A percentile compares a stretch with the other conserved stretches of the same genome.
Evolutionary conservation across 2,888 invertebrate species (phyloP).

Genomic region (Odontocerum albicorne): DNA sequence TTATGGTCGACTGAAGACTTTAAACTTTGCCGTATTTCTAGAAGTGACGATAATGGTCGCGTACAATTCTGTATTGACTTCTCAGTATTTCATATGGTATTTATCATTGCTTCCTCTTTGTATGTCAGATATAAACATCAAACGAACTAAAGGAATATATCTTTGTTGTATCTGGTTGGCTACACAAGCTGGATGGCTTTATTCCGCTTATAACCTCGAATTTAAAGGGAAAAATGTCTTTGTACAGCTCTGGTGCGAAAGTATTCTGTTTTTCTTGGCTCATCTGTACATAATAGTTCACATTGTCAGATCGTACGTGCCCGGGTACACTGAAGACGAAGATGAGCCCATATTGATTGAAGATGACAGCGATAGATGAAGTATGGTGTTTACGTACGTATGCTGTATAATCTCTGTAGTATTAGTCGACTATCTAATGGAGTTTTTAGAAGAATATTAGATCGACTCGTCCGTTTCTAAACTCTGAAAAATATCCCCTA

Average conservation of each 20-base stretch:
- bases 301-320: conserved; percentile 23
- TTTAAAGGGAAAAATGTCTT: conserved; percentile 66
- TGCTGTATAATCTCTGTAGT: no score
- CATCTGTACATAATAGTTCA: conserved; percentile 18
- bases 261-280: conserved; percentile 17
- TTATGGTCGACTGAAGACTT: conserved; percentile 68
- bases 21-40: conserved; percentile 82
- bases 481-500: no score
- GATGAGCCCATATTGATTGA: conserved; percentile 12
- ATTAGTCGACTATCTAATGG: no score
- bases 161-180: conserved; percentile 63
- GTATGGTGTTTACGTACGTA: no score
- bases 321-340: conserved; percentile 10
- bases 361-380: conserved; percentile 13
- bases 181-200: conserved; percentile 85
- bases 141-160: conserved; percentile 51
- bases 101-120: conserved; percentile 84
- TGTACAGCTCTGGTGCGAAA: conserved; percentile 13
- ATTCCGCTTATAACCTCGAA: conserved; percentile 89
- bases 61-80: conserved; percentile 95
- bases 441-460: no score
- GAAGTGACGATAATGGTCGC: conserved; percentile 87
- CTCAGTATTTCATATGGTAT: conserved; percentile 98
- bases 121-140: conserved; percentile 67
- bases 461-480: no score